Evolutionary conservation across 2,888 invertebrate genomes (phyloP).

Genomic region (Trisateles emortualis): DNA sequence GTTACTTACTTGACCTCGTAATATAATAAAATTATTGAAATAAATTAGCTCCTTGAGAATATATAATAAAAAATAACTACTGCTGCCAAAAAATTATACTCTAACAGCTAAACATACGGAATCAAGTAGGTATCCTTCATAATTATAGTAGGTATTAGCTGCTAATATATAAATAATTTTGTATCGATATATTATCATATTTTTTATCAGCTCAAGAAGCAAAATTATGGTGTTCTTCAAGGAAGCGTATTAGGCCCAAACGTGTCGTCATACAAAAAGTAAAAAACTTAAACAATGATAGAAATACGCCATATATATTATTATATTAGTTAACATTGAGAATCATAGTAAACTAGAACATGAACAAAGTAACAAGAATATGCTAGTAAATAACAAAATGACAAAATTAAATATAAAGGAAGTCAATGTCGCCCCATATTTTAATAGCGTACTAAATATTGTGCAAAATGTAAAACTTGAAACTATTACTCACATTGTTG

Average conservation of each 20-base stretch:
- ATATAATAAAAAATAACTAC: neutral
- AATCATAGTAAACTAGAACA: neutral
- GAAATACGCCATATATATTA: too few relatives aligned
- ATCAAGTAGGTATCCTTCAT: too few relatives aligned
- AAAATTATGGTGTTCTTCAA: neutral
- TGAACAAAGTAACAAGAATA: neutral
- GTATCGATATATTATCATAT: too few relatives aligned
- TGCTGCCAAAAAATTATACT: neutral
- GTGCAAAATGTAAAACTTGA: conserved; percentile 6
- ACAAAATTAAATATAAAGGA: conserved; percentile 22
- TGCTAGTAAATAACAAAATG: conserved; percentile 3
- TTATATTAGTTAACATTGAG: too few relatives aligned
- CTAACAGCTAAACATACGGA: too few relatives aligned
- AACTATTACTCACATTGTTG: conserved; percentile 8
- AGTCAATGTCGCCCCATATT: conserved; percentile 9
- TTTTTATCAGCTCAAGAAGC: too few relatives aligned
- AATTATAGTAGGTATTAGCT: too few relatives aligned
- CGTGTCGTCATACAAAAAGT: neutral
- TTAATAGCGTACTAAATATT: conserved; percentile 31
- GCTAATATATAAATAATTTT: too few relatives aligned
- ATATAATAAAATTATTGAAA: conserved; percentile 10
- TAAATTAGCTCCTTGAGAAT: conserved; percentile 20
- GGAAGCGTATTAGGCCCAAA: neutral
- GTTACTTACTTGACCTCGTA: conserved; percentile 22
- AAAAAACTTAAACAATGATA: neutral